These are phyloP conservation scores for Parnassius orleans DNA, from an alignment of 2,888 invertebrate genomes.

Conservation along the genomic window DNA sequence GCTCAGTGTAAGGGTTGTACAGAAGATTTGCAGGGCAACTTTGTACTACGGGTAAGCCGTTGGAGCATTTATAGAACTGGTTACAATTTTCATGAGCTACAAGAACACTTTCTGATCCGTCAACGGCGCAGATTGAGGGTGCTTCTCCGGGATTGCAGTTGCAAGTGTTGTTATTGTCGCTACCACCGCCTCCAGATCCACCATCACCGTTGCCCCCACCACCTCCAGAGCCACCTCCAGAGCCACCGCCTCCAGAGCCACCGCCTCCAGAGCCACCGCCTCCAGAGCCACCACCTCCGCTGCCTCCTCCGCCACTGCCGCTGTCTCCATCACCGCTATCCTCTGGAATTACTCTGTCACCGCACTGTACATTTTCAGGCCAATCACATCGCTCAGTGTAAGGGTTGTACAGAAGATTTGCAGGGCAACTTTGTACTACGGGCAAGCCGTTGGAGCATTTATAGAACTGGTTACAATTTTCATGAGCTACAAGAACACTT, in stretches of 20 bases:
- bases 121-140: constrained; percentile 21
- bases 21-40: constrained; percentile 35
- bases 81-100: constrained; percentile 31
- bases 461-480: constrained; percentile 43
- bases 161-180: constrained; percentile 10
- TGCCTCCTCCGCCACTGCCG: constrained; percentile 17
- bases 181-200: no score
- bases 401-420: constrained; percentile 36
- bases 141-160: constrained; percentile 41
- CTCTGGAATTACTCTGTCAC: constrained; percentile 8
- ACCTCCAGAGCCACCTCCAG: neutral
- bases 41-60: constrained; percentile 35
- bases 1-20: constrained; percentile 37
- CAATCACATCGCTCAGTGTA: constrained; percentile 39
- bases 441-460: constrained; percentile 39
- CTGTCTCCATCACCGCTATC: neutral
- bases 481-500: constrained; percentile 38
- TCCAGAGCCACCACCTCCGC: neutral
- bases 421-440: constrained; percentile 30
- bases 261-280: no score
- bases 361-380: constrained; percentile 39
- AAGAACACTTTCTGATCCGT: constrained; percentile 23
- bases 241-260: constrained; percentile 3
- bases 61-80: constrained; percentile 41
- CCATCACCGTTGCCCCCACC: no score